Conservation (phyloP, 2,797 vertebrate species). For the Muscicapa striata region DNA sequence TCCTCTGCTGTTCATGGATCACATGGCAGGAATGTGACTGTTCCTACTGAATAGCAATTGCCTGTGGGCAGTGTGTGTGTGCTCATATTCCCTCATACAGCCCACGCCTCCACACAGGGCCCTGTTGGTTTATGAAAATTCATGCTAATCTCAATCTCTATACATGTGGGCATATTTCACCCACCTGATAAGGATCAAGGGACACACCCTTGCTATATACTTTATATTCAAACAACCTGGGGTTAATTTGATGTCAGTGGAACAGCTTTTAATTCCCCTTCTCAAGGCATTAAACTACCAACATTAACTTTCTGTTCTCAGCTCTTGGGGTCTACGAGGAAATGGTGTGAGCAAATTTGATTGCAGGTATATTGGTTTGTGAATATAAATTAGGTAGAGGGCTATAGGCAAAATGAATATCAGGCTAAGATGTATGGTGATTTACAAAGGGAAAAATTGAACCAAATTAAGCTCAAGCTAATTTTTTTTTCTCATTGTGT, state of each 20-base stretch:
- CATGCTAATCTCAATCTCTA: not conserved
- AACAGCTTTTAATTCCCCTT: slow-evolving; percentile 41
- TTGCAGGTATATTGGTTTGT: slow-evolving; percentile 12
- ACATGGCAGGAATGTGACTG: not conserved
- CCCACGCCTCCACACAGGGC: not conserved
- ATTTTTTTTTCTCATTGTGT: not conserved
- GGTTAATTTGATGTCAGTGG: slow-evolving; percentile 41
- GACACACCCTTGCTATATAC: not conserved
- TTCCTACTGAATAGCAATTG: not conserved
- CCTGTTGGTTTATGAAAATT: not conserved
- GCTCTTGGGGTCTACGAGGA: slow-evolving; percentile 41
- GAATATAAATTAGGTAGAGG: slow-evolving; percentile 47
- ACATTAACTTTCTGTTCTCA: slow-evolving; percentile 46
- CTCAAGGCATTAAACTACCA: slow-evolving; percentile 27
- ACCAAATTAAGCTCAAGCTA: not conserved
- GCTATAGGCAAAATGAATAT: not conserved
- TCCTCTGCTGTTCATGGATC: not conserved
- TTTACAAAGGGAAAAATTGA: slow-evolving; percentile 6
- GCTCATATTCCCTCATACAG: not conserved
- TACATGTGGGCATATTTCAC: slow-evolving; percentile 3
- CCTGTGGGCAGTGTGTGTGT: not conserved
- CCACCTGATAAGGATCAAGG: not conserved
- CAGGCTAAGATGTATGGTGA: not conserved
- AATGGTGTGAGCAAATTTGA: slow-evolving; percentile 56
- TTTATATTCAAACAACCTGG: slow-evolving; percentile 46